Conservation (phyloP, 2,888 invertebrate species). For the Phortica magna region DNA sequence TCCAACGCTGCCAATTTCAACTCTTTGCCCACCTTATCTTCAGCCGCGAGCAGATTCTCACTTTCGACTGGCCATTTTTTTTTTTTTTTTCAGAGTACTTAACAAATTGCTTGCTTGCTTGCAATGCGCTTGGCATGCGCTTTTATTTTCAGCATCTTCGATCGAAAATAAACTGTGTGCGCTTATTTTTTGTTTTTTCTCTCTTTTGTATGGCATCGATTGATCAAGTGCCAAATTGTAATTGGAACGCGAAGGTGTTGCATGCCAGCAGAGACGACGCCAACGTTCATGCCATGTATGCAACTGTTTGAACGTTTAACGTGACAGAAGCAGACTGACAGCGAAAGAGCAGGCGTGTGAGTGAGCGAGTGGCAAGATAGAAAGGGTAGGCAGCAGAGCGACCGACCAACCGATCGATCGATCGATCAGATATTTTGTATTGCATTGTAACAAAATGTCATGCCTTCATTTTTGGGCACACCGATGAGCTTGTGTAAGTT, state of each 20-base stretch:
- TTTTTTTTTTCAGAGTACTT: too few species aligned
- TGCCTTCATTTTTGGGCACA: too few species aligned
- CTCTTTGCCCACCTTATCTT: conserved; percentile 23
- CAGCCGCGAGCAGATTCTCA: too few species aligned
- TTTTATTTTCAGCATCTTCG: conserved; percentile 33
- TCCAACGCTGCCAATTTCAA: conserved; percentile 62
- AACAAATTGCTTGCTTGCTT: conserved; percentile 15
- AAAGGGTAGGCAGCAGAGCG: neutral
- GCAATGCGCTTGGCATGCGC: conserved; percentile 35
- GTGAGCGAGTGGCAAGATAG: neutral
- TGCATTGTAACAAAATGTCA: neutral
- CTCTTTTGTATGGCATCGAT: conserved; percentile 53
- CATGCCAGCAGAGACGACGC: conserved; percentile 19
- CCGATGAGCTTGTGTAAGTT: too few species aligned
- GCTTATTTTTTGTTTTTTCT: conserved; percentile 11
- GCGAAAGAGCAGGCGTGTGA: neutral
- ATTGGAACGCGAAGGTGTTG: conserved; percentile 73
- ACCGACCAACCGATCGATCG: neutral
- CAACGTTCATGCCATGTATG: neutral
- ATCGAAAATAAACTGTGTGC: conserved; percentile 22
- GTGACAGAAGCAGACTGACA: neutral
- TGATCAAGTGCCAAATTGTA: conserved; percentile 72
- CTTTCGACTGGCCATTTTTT: too few species aligned
- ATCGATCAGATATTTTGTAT: neutral
- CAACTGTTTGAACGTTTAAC: too few species aligned